phyloP scores from a whole-genome alignment of 2,113 vertebrate species.

The Neotragus moschatus region DNA sequence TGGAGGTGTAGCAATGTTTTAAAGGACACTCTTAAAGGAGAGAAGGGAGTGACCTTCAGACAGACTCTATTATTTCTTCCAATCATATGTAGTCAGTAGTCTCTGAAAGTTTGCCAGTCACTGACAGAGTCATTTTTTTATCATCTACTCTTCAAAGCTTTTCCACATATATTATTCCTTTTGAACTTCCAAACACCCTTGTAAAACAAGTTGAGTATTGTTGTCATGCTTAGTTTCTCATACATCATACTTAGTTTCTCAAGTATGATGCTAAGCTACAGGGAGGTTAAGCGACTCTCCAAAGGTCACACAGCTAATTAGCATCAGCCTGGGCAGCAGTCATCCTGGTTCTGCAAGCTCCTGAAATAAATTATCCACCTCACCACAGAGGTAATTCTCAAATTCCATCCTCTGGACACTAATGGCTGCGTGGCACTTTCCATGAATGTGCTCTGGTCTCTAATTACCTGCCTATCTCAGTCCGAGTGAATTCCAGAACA shows the following conservation, averaged over 20 bases:
- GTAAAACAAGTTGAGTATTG: not conserved
- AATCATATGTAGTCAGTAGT: not conserved
- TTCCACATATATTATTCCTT: not conserved
- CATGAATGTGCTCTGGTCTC: not conserved
- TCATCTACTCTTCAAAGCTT: not conserved
- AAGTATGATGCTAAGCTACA: not conserved
- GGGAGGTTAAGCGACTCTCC: not conserved
- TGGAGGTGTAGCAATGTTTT: not conserved
- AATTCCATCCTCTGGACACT: not conserved
- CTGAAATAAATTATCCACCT: constrained; percentile 6
- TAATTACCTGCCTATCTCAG: not conserved
- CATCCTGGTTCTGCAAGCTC: not conserved
- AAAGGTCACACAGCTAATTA: not conserved
- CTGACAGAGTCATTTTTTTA: not conserved
- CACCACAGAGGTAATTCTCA: not conserved
- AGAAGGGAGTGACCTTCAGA: not conserved
- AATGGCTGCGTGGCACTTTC: not conserved
- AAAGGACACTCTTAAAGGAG: not conserved
- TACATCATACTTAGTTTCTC: not conserved
- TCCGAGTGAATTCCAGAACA: constrained; percentile 17
- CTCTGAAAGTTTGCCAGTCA: not conserved
- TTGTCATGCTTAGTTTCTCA: not conserved
- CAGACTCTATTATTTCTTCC: not conserved
- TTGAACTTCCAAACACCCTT: not conserved
- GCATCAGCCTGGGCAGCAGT: not conserved